Evolutionary conservation across 1,140 invertebrate genomes (phyloP).

Genomic region (Saccostrea glomerata): DNA sequence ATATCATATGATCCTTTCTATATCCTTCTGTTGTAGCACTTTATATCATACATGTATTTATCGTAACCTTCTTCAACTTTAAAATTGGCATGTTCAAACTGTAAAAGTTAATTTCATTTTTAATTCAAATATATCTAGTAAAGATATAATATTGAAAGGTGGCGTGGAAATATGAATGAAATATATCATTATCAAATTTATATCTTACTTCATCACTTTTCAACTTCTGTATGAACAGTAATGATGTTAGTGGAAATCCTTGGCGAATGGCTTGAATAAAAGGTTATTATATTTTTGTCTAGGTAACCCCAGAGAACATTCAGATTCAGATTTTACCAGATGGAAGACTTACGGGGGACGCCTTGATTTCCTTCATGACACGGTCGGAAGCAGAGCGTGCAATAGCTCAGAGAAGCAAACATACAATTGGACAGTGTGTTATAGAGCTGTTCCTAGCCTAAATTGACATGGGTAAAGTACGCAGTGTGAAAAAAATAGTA

Average conservation of each 20-base stretch:
- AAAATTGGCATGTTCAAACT: neutral
- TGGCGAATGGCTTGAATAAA: neutral
- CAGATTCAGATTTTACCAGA: constrained; percentile 81
- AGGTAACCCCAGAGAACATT: constrained; percentile 80
- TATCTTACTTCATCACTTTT: neutral
- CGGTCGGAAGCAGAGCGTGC: constrained; percentile 83
- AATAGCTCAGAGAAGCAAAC: constrained; percentile 80
- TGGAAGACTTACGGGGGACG: constrained; percentile 81
- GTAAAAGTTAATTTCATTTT: neutral
- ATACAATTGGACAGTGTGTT: constrained; percentile 82
- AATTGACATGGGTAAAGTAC: constrained; percentile 13
- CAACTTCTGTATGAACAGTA: neutral
- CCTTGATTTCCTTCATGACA: constrained; percentile 81
- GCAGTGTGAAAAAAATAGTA: neutral
- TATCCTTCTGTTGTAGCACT: neutral
- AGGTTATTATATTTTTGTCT: constrained; percentile 52
- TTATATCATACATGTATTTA: neutral
- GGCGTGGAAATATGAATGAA: neutral
- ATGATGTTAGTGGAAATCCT: neutral
- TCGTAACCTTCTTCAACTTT: neutral
- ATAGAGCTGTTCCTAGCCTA: constrained; percentile 79
- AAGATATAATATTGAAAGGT: neutral
- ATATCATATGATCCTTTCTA: neutral
- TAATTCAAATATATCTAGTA: neutral
- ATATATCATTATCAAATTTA: neutral